Percentiles rank a stretch among this genome's conserved stretches.
phyloP scores from a whole-genome alignment of 1,140 invertebrate species.

The Cyphomyrmex costatus region DNA sequence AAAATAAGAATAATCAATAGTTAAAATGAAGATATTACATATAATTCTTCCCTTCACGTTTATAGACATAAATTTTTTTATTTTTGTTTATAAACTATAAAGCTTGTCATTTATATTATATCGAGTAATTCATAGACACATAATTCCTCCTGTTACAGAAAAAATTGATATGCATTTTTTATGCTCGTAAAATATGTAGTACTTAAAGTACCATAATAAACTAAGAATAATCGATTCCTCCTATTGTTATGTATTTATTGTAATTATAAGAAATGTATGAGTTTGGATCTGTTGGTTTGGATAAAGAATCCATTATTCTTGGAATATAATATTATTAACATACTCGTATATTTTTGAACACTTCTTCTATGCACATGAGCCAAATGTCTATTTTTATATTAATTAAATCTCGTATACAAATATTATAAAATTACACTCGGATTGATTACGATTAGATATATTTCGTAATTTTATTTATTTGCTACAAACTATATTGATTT shows the following conservation, averaged over 20 bases:
- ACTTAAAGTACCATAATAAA: conserved; percentile 59
- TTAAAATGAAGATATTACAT: neutral
- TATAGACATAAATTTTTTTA: conserved; percentile 10
- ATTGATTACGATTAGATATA: conserved; percentile 1
- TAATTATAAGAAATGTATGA: conserved; percentile 30
- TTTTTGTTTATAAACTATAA: neutral
- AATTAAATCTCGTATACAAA: neutral
- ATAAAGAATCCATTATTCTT: conserved; percentile 65
- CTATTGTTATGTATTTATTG: conserved; percentile 9
- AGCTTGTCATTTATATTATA: conserved; percentile 30
- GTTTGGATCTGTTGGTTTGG: conserved; percentile 25
- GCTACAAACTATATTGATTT: neutral
- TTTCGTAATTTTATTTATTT: neutral
- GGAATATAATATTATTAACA: conserved; percentile 24
- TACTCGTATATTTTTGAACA: neutral
- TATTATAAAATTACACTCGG: neutral
- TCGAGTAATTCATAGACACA: neutral
- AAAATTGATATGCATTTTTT: conserved; percentile 23
- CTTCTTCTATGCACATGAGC: neutral
- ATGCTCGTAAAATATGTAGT: conserved; percentile 46
- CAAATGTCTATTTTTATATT: neutral
- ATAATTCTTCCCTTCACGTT: neutral
- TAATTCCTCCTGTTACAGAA: neutral
- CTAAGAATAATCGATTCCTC: conserved; percentile 64
- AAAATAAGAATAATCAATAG: conserved; percentile 44